A percentile compares a stretch with the other conserved stretches of the same genome.
Evolutionary conservation across 2,797 vertebrate genomes (phyloP).

Genomic region (Dallia pectoralis): DNA sequence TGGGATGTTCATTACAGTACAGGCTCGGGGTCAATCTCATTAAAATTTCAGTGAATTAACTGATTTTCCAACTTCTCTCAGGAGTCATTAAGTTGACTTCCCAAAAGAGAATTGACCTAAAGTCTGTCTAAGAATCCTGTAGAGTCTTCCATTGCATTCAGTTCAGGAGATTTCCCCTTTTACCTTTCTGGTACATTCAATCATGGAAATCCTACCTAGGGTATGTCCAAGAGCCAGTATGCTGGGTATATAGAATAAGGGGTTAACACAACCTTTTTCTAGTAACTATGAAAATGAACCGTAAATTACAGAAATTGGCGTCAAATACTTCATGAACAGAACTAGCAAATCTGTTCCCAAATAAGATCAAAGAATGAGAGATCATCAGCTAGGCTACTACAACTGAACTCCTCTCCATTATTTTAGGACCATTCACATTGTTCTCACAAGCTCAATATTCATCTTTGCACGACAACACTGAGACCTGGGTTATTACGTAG

Average conservation of each 20-base stretch:
- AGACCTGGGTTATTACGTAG: neutral
- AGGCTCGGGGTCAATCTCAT: neutral
- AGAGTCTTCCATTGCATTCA: neutral
- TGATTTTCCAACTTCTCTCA: neutral
- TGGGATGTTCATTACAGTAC: neutral
- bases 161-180: neutral
- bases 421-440: conserved; percentile 20
- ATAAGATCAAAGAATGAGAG: no score
- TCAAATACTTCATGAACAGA: no score
- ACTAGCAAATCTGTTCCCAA: no score
- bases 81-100: neutral
- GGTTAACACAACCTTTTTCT: no score
- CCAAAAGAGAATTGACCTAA: neutral
- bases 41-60: neutral
- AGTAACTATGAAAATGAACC: no score
- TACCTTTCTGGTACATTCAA: neutral
- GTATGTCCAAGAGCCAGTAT: neutral
- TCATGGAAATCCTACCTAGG: neutral
- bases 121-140: no score
- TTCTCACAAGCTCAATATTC: neutral
- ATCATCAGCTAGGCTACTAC: no score
- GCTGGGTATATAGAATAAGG: neutral
- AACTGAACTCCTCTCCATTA: conserved; percentile 2
- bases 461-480: neutral
- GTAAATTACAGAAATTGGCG: no score